These are phyloP conservation scores for Syngnathus acus DNA, from an alignment of 2,797 vertebrate species.

Conservation along the genomic window DNA sequence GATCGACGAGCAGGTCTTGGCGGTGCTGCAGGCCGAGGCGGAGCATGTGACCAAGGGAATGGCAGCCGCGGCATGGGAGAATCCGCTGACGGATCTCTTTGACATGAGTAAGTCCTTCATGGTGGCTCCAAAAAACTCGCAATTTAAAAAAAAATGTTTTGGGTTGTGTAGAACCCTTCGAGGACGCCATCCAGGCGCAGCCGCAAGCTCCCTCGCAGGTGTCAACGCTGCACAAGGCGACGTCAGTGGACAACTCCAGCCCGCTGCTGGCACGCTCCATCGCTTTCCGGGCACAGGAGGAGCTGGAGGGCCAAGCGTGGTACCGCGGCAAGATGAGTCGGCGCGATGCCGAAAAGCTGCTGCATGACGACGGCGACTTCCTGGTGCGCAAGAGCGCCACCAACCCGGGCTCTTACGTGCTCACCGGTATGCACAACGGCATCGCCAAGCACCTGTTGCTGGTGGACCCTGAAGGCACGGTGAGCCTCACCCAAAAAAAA, in stretches of 20 bases:
- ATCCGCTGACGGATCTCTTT: constrained; percentile 87
- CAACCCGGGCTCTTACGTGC: constrained; percentile 89
- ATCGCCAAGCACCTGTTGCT: constrained; percentile 91
- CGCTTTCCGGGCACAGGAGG: constrained; percentile 72
- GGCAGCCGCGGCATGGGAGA: constrained; percentile 68
- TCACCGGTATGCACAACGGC: constrained; percentile 92
- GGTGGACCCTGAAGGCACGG: constrained; percentile 94
- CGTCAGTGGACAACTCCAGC: constrained; percentile 77
- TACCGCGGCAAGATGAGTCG: constrained; percentile 94
- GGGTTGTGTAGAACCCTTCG: constrained; percentile 80
- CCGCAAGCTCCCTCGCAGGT: constrained; percentile 67
- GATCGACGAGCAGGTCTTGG: constrained; percentile 74
- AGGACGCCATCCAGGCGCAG: constrained; percentile 87
- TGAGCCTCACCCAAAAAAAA: constrained; percentile 58
- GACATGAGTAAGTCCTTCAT: constrained; percentile 87
- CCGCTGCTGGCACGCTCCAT: constrained; percentile 74
- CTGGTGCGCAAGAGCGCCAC: constrained; percentile 93
- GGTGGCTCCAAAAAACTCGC: too few relatives aligned
- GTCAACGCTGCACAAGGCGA: constrained; percentile 72
- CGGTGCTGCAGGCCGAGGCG: constrained; percentile 71
- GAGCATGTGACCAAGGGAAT: constrained; percentile 61
- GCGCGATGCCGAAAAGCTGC: constrained; percentile 86
- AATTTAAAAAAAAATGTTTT: too few relatives aligned
- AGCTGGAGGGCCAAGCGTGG: constrained; percentile 82
- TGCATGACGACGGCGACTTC: constrained; percentile 88